Evolutionary conservation across 2,888 invertebrate genomes (phyloP), one percentile per base, ranked within the genome.

Genomic region (Tetrapedia diversipes): DNA sequence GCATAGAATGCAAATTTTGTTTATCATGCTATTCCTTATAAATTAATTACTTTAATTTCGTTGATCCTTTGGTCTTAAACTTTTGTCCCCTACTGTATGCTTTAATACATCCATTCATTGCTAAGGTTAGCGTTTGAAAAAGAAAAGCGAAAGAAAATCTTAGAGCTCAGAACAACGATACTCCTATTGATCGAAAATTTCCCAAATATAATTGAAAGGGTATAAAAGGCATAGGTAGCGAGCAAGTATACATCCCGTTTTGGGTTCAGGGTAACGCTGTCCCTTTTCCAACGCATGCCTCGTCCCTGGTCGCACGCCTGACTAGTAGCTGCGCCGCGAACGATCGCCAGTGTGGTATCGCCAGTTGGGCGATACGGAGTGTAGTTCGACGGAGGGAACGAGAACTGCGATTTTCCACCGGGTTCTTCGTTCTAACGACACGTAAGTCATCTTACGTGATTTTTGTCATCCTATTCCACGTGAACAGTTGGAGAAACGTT

Each of bases 271-370:
- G 67, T 34, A 67, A 66, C 45, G 43, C 59, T 65, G 76, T 68
- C 51, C 66, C 56, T 61, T 56, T 61, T 10, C 32, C 47, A 16
- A 59, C 49, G 63, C 71, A 45, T 69, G 56, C 57, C 51, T 61
- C 77, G 77, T 53, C 77, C 77, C 77, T 79, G 72, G 72, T 34
- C 41, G 67, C 45, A 84, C 83, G 83, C 79, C 74, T 83, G 80
- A 75, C 73, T 79, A 79, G 83, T 77, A 79, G 76, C 75, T 53
- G 19, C 53, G 57, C 47, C 60, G 67, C 70, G 66, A 83, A 83
- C 83, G 84, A 82, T 83, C 84, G 76, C 49, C 79, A 84, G 83
- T 85, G 54, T 72, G 71, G 69, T 85, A 84, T 84, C 85, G 76
- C 74, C 78, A 67, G 60, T 65, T 41, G 76, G 66, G 63, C 78